Percentiles rank a stretch among this genome's conserved stretches.
These are phyloP conservation scores for Petrocephalus zakoni DNA, from an alignment of 2,113 vertebrate species.

Conservation along the genomic window DNA sequence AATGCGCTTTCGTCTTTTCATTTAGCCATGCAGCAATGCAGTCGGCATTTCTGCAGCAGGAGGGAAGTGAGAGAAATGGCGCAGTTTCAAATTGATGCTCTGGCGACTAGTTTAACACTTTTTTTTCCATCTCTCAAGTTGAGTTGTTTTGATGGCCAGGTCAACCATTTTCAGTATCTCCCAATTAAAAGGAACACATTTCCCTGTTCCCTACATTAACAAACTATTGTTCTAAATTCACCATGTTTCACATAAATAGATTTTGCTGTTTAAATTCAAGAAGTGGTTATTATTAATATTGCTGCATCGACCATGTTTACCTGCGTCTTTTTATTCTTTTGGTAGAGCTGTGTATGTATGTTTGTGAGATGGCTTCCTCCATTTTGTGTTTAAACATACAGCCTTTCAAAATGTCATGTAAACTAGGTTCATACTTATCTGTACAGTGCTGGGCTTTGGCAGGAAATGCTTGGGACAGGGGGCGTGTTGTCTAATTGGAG, in stretches of 20 bases:
- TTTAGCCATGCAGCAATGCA: neutral
- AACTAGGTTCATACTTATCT: constrained; percentile 41
- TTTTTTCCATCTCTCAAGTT: neutral
- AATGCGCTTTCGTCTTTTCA: neutral
- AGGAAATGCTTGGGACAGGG: constrained; percentile 52
- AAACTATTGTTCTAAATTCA: neutral
- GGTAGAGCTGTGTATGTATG: constrained; percentile 47
- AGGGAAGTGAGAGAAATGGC: constrained; percentile 9
- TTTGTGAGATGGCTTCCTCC: constrained; percentile 48
- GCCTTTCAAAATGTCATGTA: constrained; percentile 50
- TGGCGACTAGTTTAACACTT: neutral
- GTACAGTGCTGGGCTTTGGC: constrained; percentile 21
- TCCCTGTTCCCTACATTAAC: neutral
- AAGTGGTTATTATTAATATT: neutral
- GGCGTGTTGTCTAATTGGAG: constrained; percentile 65
- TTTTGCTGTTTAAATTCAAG: too few relatives aligned
- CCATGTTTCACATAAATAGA: neutral
- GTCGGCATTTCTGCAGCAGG: neutral
- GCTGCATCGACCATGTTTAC: neutral
- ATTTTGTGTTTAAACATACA: neutral
- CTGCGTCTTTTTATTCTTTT: neutral
- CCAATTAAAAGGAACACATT: neutral
- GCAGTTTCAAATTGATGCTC: constrained; percentile 15
- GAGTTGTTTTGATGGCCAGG: neutral
- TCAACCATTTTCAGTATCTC: neutral